Base-by-base conservation (phyloP, 2,888 invertebrate genomes). In the Junonia oenone region DNA sequence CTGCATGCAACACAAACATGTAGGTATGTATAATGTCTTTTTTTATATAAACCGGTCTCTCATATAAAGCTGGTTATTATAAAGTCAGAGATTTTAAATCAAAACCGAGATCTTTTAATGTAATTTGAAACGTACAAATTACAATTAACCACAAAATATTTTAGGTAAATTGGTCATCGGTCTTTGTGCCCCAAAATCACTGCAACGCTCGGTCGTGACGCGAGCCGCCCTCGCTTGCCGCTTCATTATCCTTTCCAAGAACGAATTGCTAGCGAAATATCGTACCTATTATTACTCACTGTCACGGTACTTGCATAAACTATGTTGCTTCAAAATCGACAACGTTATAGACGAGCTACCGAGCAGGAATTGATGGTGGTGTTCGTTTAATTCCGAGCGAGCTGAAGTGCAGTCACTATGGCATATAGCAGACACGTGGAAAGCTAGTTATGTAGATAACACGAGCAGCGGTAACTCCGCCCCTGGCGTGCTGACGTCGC, bases 171-270 rank as follows among this genome's bases (percentile, higher is more conserved):
- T 15, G n/a, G 14, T 43, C 13, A 27, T 54, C 15, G 26, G n/a
- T n/a, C 9, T 29, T 19, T 38, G n/a, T n/a, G 22, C 26, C 15
- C 22, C 11, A 55, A 45, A 55, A 31, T 33, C 29, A 37, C 26
- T 38, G 29, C 40, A 33, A 45, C 11, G 22, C 43, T 31, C 15
- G 29, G 71, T 74, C 74, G 74, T 73, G 75, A 69, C 68, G 65
- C 65, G 67, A 69, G 67, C 72, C 72, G 73, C 72, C 71, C 68
- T 69, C 71, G 65, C 66, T 55, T 55, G 53, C 69, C 68, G 68
- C 68, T 72, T 72, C 71, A 73, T 76, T 76, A 77, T 71, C 68
- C 65, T 68, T 78, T 75, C 77, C 72, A 58, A 75, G 78, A 80
- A 80, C 67, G 56, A 65, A 70, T 72, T 69, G 67, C 65, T 61